phyloP scores from a whole-genome alignment of 53 echinoderm and acorn worm genomes.

The Stichopus horrens region DNA sequence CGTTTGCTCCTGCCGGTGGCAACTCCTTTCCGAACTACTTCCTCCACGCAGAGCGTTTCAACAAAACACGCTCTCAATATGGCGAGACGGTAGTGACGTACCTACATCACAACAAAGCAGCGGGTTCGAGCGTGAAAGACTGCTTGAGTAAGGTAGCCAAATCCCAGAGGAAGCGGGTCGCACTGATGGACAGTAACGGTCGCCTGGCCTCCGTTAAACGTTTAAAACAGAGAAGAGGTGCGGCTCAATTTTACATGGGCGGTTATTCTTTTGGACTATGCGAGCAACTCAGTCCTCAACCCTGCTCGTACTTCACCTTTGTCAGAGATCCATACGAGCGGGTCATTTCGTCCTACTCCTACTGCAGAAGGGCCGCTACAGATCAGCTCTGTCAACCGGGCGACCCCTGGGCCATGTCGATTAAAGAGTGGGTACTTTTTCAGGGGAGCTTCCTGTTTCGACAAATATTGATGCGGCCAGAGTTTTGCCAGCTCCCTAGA shows the following conservation, averaged over 20 bases:
- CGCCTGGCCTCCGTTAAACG: slow-evolving; percentile 16
- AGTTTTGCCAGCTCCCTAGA: slow-evolving; percentile 53
- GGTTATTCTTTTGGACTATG: slow-evolving; percentile 86
- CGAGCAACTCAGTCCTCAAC: slow-evolving; percentile 48
- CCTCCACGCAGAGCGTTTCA: slow-evolving; percentile 45
- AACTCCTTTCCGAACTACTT: slow-evolving; percentile 65
- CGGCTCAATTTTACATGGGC: slow-evolving; percentile 60
- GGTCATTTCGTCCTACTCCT: slow-evolving; percentile 72
- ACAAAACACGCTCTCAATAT: slow-evolving; percentile 20
- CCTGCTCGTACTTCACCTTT: slow-evolving; percentile 85
- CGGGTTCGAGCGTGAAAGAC: slow-evolving; percentile 75
- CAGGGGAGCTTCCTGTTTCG: slow-evolving; percentile 89
- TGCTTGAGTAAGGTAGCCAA: slow-evolving; percentile 57
- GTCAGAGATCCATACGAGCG: slow-evolving; percentile 83
- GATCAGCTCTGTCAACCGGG: slow-evolving; percentile 77
- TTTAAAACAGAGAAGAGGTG: neutral
- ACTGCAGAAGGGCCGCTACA: slow-evolving; percentile 66
- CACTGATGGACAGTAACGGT: slow-evolving; percentile 42
- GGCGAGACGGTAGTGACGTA: slow-evolving; percentile 57
- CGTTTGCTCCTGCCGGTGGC: slow-evolving; percentile 46
- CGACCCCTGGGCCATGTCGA: slow-evolving; percentile 60
- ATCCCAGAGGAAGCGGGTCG: slow-evolving; percentile 38
- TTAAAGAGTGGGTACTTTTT: slow-evolving; percentile 80
- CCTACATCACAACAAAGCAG: slow-evolving; percentile 90
- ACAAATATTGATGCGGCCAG: slow-evolving; percentile 70